Evolutionary conservation across 2,797 vertebrate genomes (phyloP), one percentile per base, ranked within the genome.

Genomic region (Numenius phaeopus): DNA sequence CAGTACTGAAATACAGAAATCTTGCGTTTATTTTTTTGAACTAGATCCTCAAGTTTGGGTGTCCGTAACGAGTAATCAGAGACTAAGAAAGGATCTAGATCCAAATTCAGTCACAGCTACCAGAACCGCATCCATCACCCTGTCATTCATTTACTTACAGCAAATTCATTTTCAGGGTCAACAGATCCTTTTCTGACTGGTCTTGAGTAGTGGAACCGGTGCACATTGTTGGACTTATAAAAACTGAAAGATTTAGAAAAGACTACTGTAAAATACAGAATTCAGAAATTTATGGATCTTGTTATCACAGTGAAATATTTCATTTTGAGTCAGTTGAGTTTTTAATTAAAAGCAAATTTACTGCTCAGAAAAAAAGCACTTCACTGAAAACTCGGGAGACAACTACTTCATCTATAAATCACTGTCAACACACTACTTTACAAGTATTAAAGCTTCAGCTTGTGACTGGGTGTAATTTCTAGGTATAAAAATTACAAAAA

Each of bases 141-240:
- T 34, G 17, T 49, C 11, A 2, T 13, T 72, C 49, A 81, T 84
- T 71, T 96, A 99, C 99, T 99, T 97, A 99, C 99, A 61, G 98
- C 98, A 98, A 99, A 99, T 97, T 99, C 99, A 84, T 99, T 99
- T 98, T 99, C 99, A 23, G 99, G 99, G 96, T 99, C 99, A 81
- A 99, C 98, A 2, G 99, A 98, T 79, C 99, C 99, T 98, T 97
- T 99, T 97, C 99, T 99, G 94, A 99, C 99, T 32, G 99, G 99
- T 94, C 99, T 98, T 87, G 99, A 99, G 84, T 99, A 99, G 96
- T 99, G 99, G 93, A 99, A 99, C 22, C 98, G 98, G 73, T 99
- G 99, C 95, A 99, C 99, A 0, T 99, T 99, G 98, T 99, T 99
- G 87, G 99, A 99, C 97, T 99, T 99, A 96, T 99, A 99, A 98